phyloP scores from a whole-genome alignment of 2,113 vertebrate species.

The Tetrao urogallus region DNA sequence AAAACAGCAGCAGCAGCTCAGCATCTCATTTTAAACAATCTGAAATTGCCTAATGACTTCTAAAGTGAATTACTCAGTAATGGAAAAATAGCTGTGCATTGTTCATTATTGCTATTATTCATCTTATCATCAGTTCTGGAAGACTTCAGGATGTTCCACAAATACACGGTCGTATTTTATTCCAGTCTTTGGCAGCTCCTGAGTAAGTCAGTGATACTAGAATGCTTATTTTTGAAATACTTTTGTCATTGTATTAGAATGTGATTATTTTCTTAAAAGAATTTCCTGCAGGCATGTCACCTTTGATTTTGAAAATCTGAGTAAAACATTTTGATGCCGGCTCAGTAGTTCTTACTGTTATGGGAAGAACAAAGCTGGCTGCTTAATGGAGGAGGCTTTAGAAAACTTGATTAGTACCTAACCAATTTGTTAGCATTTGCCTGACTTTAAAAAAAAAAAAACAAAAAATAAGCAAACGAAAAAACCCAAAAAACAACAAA shows the following conservation, averaged over 20 bases:
- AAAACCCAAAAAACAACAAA: too few species aligned
- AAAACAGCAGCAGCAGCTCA: background rate
- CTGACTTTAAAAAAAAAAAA: background rate
- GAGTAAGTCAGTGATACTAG: background rate
- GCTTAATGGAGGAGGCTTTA: background rate
- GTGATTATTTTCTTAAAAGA: background rate
- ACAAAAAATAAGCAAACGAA: too few species aligned
- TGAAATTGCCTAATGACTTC: slow-evolving; percentile 32
- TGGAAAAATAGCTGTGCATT: slow-evolving; percentile 11
- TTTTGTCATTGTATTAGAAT: background rate
- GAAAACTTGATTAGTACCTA: background rate
- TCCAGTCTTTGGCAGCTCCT: background rate
- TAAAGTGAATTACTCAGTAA: slow-evolving; percentile 21
- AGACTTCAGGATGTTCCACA: slow-evolving; percentile 29
- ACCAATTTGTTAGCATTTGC: background rate
- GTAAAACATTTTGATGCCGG: background rate
- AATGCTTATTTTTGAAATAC: background rate
- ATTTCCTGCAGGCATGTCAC: background rate
- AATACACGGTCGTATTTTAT: background rate
- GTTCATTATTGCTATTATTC: background rate
- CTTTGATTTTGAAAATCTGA: slow-evolving; percentile 19
- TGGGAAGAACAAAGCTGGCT: background rate
- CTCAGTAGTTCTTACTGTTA: background rate
- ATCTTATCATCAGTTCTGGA: slow-evolving; percentile 7
- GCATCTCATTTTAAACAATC: slow-evolving; percentile 14